Base-by-base conservation (phyloP, 2,113 vertebrate genomes). In the Pithys albifrons region DNA sequence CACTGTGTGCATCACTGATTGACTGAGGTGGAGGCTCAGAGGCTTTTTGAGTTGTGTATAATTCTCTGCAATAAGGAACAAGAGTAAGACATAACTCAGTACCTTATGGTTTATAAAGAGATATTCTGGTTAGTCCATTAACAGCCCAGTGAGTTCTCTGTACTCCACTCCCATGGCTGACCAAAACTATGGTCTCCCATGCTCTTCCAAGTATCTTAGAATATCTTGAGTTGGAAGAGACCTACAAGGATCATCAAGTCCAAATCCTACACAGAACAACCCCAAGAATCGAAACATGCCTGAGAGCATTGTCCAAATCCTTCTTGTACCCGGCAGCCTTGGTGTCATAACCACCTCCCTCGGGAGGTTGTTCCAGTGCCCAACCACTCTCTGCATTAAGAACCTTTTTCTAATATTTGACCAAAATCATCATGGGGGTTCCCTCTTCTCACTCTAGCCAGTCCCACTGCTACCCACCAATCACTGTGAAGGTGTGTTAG, bases 361-460 rank as follows among this genome's bases (percentile, higher is more conserved):
- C 48, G 7, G 2, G 41, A 57, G 9, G 12, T 33, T 33, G 12
- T 64, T 43, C 41, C 41, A 76, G 31, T 23, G 48, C 12, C 62
- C 10, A 23, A 4, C 11, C 55, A 76, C 9, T 8, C 31, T 35
- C 64, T 43, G 55, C 31, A 19, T 24, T 18, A 28, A 71, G 27
- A 71, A 37, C 12, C 10, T 43, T 16, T 14, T 33, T 24, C 57
- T 37, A 9, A 71, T 37, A 49, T 27, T 24, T 39, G 55, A 14
- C 48, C 19, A 35, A 14, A 41, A 62, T 15, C 39, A 12, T 24
- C 4, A 12, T 2, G 7, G 12, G 2, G 1, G 0, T 48, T 25
- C 39, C 5, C 5, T 69, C 9, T 70, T 74, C 31, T 58, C 19
- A 48, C 14, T 58, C n/a, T 14, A 83, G 5, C 19, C 43, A 71